Percentiles rank a stretch among this genome's conserved stretches.
Conservation (phyloP, 2,113 vertebrate species). For the Varanus komodoensis region DNA sequence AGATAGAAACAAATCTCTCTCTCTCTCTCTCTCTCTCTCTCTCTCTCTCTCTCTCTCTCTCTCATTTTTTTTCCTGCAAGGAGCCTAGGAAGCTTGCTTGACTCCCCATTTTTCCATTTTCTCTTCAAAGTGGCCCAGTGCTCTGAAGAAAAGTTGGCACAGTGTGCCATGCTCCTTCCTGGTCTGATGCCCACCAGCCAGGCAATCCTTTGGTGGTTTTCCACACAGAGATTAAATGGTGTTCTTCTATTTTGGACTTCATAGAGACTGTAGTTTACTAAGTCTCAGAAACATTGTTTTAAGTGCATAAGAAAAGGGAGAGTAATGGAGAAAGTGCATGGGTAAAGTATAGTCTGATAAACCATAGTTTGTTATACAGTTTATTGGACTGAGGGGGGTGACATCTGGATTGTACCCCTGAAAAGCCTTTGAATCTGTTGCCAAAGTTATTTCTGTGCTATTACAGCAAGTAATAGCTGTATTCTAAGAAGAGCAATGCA, state of each 20-base stretch:
- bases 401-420: background rate
- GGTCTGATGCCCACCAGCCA: no score
- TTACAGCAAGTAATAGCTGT: background rate
- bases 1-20: no score
- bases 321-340: background rate
- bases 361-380: background rate
- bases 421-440: background rate
- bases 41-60: no score
- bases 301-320: background rate
- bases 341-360: background rate
- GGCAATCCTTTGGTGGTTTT: no score
- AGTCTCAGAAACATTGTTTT: background rate
- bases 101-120: no score
- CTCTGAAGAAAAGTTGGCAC: no score
- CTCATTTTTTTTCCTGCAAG: no score
- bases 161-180: no score
- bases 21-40: no score
- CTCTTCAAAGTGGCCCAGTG: no score
- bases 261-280: background rate
- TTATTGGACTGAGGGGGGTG: background rate
- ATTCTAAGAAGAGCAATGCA: conserved; percentile 1
- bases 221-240: no score
- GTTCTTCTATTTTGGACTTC: background rate
- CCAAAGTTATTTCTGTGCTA: background rate
- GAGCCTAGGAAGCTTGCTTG: no score